Conservation (phyloP, 2,113 vertebrate genomes). For the Rhabdornis inornatus region DNA sequence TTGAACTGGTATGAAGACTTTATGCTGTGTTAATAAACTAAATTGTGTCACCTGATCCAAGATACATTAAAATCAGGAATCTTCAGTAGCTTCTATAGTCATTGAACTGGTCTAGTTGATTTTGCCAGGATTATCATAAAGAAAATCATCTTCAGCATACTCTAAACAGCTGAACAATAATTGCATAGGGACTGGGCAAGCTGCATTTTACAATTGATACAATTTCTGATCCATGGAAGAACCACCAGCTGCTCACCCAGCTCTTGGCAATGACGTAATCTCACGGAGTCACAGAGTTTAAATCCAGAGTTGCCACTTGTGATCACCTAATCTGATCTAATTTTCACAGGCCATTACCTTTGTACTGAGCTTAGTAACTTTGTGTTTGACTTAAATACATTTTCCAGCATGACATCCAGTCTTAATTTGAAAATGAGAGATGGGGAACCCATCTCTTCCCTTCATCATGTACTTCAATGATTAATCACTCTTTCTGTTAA, state of each 20-base stretch:
- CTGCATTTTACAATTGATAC: not conserved
- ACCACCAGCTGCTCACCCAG: not conserved
- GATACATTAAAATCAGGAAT: not conserved
- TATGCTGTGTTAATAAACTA: not conserved
- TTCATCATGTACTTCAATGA: not conserved
- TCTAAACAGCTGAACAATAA: not conserved
- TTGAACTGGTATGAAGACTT: not conserved
- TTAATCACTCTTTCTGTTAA: slow-evolving; percentile 18
- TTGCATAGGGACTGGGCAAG: not conserved
- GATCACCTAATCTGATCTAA: not conserved
- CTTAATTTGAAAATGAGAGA: slow-evolving; percentile 30
- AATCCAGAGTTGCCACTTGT: not conserved
- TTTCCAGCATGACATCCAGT: not conserved
- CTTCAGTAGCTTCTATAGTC: not conserved
- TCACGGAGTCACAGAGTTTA: not conserved
- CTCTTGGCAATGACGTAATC: not conserved
- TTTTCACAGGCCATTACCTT: not conserved
- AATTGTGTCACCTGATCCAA: not conserved
- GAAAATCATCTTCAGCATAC: not conserved
- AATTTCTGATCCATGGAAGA: not conserved
- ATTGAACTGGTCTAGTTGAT: not conserved
- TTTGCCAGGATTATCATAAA: not conserved
- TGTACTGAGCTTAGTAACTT: slow-evolving; percentile 11
- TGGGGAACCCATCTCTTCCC: slow-evolving; percentile 6
- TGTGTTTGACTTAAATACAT: slow-evolving; percentile 10